phyloP scores from a whole-genome alignment of 2,888 invertebrate species.

The Branchipolynoe longqiensis region DNA sequence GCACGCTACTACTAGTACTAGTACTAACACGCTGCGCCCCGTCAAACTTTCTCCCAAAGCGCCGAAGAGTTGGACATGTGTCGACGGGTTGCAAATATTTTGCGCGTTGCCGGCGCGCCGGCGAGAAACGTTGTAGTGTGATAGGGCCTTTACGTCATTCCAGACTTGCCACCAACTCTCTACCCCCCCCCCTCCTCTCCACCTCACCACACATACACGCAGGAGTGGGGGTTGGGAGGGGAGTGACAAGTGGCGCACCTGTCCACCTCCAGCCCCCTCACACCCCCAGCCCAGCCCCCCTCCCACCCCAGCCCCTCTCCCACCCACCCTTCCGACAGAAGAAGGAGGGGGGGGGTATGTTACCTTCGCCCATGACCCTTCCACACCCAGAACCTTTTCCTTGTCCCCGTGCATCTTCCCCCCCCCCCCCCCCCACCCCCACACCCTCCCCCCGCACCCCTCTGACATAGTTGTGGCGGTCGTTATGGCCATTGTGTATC shows the following conservation, averaged over 20 bases:
- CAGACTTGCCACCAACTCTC: neutral
- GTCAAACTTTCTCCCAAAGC: too few relatives aligned
- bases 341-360: neutral
- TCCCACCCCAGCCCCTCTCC: too few relatives aligned
- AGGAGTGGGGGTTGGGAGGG: neutral
- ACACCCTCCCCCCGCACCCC: neutral
- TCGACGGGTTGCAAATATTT: too few relatives aligned
- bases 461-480: neutral
- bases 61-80: too few relatives aligned
- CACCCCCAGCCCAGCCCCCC: too few relatives aligned
- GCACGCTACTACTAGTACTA: too few relatives aligned
- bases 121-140: too few relatives aligned
- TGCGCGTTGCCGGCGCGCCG: too few relatives aligned
- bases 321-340: too few relatives aligned
- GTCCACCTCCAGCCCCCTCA: constrained; percentile 8
- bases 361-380: constrained; percentile 20
- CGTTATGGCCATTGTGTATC: too few relatives aligned
- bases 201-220: constrained; percentile 16
- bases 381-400: neutral
- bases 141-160: too few relatives aligned
- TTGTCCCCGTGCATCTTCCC: neutral
- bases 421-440: neutral
- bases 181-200: neutral
- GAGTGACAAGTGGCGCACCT: constrained; percentile 37
- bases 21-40: too few relatives aligned